A percentile compares a stretch with the other conserved stretches of the same genome.
Conservation (phyloP, 2,797 vertebrate genomes). For the Cynodonichthys magdalenae region DNA sequence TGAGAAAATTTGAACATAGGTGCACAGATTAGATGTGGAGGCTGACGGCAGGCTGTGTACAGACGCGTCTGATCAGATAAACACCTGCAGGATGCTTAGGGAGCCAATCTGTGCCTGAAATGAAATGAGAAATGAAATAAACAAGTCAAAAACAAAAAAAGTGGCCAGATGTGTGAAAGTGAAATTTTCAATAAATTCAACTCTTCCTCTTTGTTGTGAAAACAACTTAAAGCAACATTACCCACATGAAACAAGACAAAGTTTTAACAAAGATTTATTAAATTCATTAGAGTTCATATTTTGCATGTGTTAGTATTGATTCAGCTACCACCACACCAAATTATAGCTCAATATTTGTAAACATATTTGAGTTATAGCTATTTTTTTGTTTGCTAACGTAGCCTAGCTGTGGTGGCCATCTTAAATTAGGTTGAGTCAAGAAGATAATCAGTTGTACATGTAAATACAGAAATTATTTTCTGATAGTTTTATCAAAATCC, state of each 20-base stretch:
- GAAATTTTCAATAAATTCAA: conserved; percentile 24
- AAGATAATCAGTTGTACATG: no score
- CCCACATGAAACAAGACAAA: not conserved
- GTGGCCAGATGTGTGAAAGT: not conserved
- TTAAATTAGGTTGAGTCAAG: no score
- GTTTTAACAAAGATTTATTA: no score
- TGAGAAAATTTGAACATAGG: not conserved
- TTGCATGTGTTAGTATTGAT: no score
- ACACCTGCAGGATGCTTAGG: not conserved
- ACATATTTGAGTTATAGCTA: no score
- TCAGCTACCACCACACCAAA: no score
- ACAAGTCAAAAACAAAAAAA: conserved; percentile 2
- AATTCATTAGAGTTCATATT: no score
- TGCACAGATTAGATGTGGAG: not conserved
- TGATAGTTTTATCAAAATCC: no score
- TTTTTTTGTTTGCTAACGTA: no score
- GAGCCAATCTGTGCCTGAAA: conserved; percentile 13
- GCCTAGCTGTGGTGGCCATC: no score
- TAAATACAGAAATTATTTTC: no score
- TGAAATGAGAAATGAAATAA: conserved; percentile 24
- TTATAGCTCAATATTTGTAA: no score
- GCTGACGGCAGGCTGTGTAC: not conserved
- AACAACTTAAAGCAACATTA: not conserved
- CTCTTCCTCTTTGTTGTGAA: conserved; percentile 21
- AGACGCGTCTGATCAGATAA: conserved; percentile 7